phyloP scores from a whole-genome alignment of 2,888 invertebrate species.

The Perithous albicinctus region DNA sequence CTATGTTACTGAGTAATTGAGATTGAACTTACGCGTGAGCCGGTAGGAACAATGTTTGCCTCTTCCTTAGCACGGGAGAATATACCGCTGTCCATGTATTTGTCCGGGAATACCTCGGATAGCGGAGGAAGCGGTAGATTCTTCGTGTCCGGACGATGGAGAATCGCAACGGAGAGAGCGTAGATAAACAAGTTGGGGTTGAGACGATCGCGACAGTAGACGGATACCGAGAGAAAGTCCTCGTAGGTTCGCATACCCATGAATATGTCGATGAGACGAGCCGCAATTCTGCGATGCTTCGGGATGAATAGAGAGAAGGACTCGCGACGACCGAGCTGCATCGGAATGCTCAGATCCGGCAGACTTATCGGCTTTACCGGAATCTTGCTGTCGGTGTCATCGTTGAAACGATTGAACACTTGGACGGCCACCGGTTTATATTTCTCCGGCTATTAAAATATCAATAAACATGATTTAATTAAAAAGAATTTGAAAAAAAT shows the following conservation, averaged over 20 bases:
- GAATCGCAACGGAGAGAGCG: constrained; percentile 90
- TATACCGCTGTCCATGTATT: constrained; percentile 91
- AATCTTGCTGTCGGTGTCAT: constrained; percentile 84
- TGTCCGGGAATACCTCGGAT: constrained; percentile 92
- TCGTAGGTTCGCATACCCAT: constrained; percentile 90
- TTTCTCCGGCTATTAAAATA: constrained; percentile 84
- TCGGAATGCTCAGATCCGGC: constrained; percentile 88
- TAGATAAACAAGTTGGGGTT: constrained; percentile 94
- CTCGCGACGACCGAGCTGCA: constrained; percentile 88
- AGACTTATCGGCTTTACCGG: constrained; percentile 88
- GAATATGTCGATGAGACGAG: constrained; percentile 89
- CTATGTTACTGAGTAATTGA: background rate
- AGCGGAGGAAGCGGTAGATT: constrained; percentile 90
- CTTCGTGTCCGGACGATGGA: constrained; percentile 91
- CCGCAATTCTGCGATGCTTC: constrained; percentile 90
- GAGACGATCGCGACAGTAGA: constrained; percentile 90
- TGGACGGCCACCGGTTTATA: constrained; percentile 87
- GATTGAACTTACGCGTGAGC: constrained; percentile 86
- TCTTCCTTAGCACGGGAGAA: constrained; percentile 90
- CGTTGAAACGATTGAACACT: constrained; percentile 87
- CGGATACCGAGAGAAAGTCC: constrained; percentile 90
- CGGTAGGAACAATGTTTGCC: constrained; percentile 87
- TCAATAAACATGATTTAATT: background rate
- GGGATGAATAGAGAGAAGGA: constrained; percentile 92
- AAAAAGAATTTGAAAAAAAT: background rate